Percentiles rank a stretch among this genome's conserved stretches.
Conservation (phyloP, 1,140 invertebrate species). For the Aphis craccivora region DNA sequence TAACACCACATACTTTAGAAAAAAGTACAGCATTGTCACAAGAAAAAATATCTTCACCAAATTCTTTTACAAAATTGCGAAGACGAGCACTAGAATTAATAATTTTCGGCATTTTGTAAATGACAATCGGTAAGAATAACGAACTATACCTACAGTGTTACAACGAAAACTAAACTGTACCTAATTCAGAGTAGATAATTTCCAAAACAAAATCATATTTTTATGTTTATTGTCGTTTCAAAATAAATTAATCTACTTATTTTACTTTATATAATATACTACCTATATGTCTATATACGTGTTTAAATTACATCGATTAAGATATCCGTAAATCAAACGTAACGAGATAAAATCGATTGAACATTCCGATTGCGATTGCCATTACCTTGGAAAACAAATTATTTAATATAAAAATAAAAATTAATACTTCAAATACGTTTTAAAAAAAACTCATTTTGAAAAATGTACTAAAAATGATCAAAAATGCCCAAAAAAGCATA, state of each 20-base stretch:
- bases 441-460: not conserved
- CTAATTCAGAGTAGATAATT: not conserved
- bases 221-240: not conserved
- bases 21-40: no score
- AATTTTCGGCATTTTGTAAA: not conserved
- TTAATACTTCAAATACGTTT: not conserved
- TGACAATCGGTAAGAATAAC: not conserved
- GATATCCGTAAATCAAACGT: not conserved
- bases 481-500: no score
- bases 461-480: no score
- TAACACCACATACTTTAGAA: no score
- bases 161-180: not conserved
- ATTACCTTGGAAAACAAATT: not conserved
- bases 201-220: not conserved
- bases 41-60: not conserved
- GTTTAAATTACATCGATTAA: not conserved
- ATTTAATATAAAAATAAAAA: not conserved
- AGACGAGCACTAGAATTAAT: not conserved
- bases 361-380: no score
- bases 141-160: not conserved
- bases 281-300: not conserved
- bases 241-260: not conserved
- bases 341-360: not conserved
- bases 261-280: not conserved
- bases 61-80: conserved; percentile 11